These are phyloP conservation scores for Protobothrops flavoviridis DNA, from an alignment of 2,113 vertebrate genomes.

Conservation along the genomic window DNA sequence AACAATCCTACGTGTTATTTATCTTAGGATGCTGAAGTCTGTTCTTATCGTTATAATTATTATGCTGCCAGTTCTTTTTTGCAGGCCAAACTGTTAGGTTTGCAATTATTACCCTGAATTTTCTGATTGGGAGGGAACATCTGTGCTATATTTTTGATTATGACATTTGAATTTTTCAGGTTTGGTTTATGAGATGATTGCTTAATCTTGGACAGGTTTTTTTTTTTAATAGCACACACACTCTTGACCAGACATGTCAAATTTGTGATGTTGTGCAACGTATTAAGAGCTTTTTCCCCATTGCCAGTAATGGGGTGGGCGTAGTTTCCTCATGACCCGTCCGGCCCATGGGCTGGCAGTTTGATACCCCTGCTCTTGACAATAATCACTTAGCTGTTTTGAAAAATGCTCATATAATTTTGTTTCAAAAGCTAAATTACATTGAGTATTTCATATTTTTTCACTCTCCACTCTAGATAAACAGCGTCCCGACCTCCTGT, in stretches of 20 bases:
- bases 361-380: background rate
- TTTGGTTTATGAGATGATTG: background rate
- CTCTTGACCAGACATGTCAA: background rate
- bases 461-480: background rate
- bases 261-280: rapidly evolving
- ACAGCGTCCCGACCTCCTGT: background rate
- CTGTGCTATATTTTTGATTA: background rate
- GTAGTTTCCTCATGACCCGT: no score
- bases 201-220: background rate
- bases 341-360: no score
- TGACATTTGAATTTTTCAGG: background rate
- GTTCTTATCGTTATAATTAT: background rate
- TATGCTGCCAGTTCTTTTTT: background rate
- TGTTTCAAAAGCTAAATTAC: background rate
- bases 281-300: no score
- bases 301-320: no score
- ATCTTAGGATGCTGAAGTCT: background rate
- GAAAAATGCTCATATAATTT: background rate
- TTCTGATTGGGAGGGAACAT: background rate
- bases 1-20: background rate
- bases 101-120: background rate
- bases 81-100: background rate
- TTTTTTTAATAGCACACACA: background rate
- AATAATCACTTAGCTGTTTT: background rate
- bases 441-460: background rate